These are phyloP conservation scores for Gavia stellata DNA, from an alignment of 2,113 vertebrate genomes.

Conservation along the genomic window DNA sequence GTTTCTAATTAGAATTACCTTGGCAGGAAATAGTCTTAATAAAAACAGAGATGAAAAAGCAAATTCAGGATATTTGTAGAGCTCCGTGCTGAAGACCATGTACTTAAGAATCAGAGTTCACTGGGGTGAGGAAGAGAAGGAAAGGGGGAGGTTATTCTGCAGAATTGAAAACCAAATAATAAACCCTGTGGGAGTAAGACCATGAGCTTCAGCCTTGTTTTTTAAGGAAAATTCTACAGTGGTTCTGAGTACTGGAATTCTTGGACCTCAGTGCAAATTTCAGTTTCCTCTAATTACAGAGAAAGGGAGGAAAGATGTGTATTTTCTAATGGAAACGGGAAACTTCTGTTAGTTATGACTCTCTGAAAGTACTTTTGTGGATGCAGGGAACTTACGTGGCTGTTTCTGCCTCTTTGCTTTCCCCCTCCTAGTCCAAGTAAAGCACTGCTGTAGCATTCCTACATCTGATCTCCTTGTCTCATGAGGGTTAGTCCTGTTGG, in stretches of 20 bases:
- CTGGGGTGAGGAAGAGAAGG: not conserved
- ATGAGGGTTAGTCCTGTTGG: not conserved
- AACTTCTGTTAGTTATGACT: not conserved
- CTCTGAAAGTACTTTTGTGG: not conserved
- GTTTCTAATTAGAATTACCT: conserved; percentile 18
- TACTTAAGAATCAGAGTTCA: not conserved
- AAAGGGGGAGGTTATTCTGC: not conserved
- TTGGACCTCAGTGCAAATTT: not conserved
- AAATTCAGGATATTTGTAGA: not conserved
- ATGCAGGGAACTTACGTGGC: not conserved
- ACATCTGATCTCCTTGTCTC: not conserved
- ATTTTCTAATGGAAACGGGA: not conserved
- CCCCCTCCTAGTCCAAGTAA: not conserved
- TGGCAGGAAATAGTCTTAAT: not conserved
- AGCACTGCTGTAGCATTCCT: not conserved
- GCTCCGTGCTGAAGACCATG: not conserved
- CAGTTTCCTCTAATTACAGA: not conserved
- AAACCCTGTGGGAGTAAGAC: not conserved
- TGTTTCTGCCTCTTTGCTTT: not conserved
- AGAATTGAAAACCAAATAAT: not conserved
- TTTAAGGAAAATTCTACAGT: not conserved
- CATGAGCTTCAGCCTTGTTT: not conserved
- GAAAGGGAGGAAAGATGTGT: not conserved
- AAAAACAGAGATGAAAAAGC: conserved; percentile 10
- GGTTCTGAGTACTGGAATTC: not conserved